These are phyloP conservation scores for Tuberolachnus salignus DNA, from an alignment of 2,888 invertebrate genomes.

Conservation along the genomic window DNA sequence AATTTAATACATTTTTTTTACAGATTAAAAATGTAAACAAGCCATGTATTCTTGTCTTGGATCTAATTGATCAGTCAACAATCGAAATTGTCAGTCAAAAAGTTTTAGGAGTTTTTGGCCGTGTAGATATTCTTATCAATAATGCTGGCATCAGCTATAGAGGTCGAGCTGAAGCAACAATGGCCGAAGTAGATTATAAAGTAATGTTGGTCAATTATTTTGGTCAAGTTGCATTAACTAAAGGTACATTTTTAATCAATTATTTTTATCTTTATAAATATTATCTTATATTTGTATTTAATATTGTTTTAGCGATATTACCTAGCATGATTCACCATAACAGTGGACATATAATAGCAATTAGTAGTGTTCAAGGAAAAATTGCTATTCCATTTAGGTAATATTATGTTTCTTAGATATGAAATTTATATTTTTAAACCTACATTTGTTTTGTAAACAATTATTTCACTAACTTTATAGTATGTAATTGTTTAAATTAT, in stretches of 20 bases:
- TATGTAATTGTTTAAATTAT: slow-evolving; percentile 3
- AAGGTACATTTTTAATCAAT: slow-evolving; percentile 69
- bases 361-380: slow-evolving; percentile 92
- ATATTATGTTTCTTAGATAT: background rate
- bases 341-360: slow-evolving; percentile 81
- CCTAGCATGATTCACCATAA: slow-evolving; percentile 79
- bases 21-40: slow-evolving; percentile 54
- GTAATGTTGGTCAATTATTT: slow-evolving; percentile 95
- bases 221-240: slow-evolving; percentile 87
- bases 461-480: background rate
- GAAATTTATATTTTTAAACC: background rate
- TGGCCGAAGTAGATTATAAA: slow-evolving; percentile 80
- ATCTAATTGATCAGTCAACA: slow-evolving; percentile 59
- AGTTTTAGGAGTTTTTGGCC: slow-evolving; percentile 73
- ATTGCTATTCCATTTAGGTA: slow-evolving; percentile 82
- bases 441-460: background rate
- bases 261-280: background rate
- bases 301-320: slow-evolving; percentile 70
- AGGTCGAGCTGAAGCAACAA: slow-evolving; percentile 76
- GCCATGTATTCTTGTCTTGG: slow-evolving; percentile 51
- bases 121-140: slow-evolving; percentile 87
- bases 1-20: background rate
- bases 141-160: slow-evolving; percentile 89
- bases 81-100: slow-evolving; percentile 62
- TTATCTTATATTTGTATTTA: background rate